These are phyloP conservation scores for Ephestia elutella DNA, from an alignment of 1,140 invertebrate genomes.

Conservation along the genomic window DNA sequence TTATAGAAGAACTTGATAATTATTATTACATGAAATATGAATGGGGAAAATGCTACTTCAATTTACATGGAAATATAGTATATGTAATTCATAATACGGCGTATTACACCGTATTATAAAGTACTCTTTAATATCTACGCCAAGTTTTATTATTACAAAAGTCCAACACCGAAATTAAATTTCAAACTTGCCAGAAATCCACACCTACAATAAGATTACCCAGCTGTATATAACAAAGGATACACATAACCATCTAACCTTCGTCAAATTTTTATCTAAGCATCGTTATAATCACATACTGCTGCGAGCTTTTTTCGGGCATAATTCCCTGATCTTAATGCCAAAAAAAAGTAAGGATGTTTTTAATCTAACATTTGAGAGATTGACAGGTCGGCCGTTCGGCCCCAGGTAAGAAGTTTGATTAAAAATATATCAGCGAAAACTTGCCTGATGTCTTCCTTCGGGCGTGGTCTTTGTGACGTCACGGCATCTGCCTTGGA, in stretches of 20 bases:
- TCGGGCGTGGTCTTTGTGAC: conserved; percentile 24
- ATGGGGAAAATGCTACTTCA: too few species aligned
- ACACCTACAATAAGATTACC: conserved; percentile 1
- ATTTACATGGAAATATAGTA: too few species aligned
- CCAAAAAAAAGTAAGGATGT: conserved; percentile 69
- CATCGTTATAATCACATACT: conserved; percentile 57
- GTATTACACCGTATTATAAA: too few species aligned
- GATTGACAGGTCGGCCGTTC: conserved; percentile 69
- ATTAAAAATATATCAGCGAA: conserved; percentile 73
- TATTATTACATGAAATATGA: too few species aligned
- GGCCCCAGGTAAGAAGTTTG: conserved; percentile 67
- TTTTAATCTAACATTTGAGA: conserved; percentile 72
- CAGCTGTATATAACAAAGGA: conserved; percentile 10
- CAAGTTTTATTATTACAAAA: too few species aligned
- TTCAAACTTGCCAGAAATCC: background rate
- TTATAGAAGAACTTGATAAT: too few species aligned
- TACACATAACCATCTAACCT: conserved; percentile 33
- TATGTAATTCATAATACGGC: too few species aligned
- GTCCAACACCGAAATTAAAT: background rate
- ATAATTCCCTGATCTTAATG: conserved; percentile 69
- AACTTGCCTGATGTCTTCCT: conserved; percentile 39
- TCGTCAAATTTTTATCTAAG: conserved; percentile 61
- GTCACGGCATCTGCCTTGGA: conserved; percentile 16
- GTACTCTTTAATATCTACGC: too few species aligned
- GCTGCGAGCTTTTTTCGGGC: conserved; percentile 42